Base-by-base conservation (phyloP, 2,888 invertebrate genomes). In the Diarsia mendica region DNA sequence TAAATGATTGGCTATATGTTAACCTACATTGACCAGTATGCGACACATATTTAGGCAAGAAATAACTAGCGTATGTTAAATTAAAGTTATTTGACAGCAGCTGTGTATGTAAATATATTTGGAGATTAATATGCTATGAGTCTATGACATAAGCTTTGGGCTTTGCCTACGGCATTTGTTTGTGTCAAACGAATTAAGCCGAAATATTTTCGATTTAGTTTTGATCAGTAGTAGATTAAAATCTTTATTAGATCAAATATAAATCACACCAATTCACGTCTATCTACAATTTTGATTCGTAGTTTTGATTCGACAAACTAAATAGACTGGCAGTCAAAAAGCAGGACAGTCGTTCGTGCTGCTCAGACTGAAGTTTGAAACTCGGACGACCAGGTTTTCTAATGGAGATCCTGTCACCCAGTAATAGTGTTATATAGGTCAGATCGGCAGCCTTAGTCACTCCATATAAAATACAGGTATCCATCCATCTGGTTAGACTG, bases 11-110 rank as follows among this genome's bases (percentile, higher is more conserved):
- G 13, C 15, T n/a, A 28, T 48, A 28, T 39, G 28, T 48, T 51
- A 61, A 48, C 5, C 23, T 44, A 61, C 23, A 1, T 67, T 23
- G 23, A 15, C 13, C 13, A 61, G 6, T 48, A 61, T 15, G 18
- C 58, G 64, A 67, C 28, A 28, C 28, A 28, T 28, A 77, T 79
- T 79, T 58, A 15, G 58, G 58, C 80, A 53, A 49, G 49, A n/a
- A 44, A 60, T 84, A 67, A 67, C 69, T 55, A 28, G 3, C 51
- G 48, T 70, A 48, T 68, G 81, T 84, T 20, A 8, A 61, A 80
- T 80, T 55, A 2, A 79, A 79, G 58, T 63, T 84, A 84, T 79
- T 63, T 63, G 80, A 80, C 69, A 73, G 73, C 69, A 73, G 69
- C 53, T n/a, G n/a, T 73, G 39, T 72, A 66, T 61, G 53, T 66